Evolutionary conservation across 1,140 invertebrate species (phyloP), one percentile per base, ranked within the genome.

Genomic region (Neodiprion virginianus): DNA sequence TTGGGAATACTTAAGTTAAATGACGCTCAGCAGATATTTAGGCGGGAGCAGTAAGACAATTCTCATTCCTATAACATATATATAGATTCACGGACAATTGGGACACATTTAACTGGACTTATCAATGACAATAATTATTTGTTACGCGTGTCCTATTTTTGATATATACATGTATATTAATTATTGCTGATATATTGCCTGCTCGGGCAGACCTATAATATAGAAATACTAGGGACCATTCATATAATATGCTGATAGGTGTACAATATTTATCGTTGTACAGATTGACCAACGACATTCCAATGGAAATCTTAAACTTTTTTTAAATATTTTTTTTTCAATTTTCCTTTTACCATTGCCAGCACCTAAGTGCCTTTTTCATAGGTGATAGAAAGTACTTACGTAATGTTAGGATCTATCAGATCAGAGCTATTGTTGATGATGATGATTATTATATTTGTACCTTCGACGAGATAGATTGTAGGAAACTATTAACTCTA

Each of bases 141-240:
- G 21, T 48, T 48, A 69, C 49, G 28, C 5, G 28, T 40, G 28
- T 3, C 28, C 28, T 40, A 40, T 40, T 40, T 5, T 40, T 40
- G 49, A 48, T 71, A 71, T 71, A 71, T 48, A 71, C 49, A 69
- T 47, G 47, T 69, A 69, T 69, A 23, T 69, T 69, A 28, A 40
- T 69, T 23, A 47, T 69, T 23, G 47, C 21, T 69, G 21, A 28
- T 28, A 69, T 69, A 69, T 12, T 21, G 53, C 53, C 53, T 17
- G 11, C 53, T 14, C 8, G 11, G 53, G 53, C 53, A 8, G 53
- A 61, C 53, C 8, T 14, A 61, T 61, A 69, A 69, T 69, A 11
- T 8, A 69, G 68, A 69, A 28, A 14, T 69, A 14, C 47, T 14
- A 69, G 21, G 21, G 21, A 28, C 47, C 47, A 69, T 28, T 69